Conservation (phyloP, 2,113 vertebrate species). For the Plotosus lineatus region DNA sequence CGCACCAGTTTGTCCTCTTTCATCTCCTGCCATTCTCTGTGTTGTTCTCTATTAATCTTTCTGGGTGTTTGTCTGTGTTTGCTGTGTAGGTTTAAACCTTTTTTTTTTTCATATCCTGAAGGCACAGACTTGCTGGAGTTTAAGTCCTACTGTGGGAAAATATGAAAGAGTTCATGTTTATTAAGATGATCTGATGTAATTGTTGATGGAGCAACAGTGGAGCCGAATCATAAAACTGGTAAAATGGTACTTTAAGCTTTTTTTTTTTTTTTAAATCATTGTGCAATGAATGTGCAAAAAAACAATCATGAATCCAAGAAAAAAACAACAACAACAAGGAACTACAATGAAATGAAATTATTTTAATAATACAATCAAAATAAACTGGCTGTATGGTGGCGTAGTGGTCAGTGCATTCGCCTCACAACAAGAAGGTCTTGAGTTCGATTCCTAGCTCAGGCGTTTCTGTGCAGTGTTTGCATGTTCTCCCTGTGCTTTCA, state of each 20-base stretch:
- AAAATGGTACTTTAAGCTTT: constrained; percentile 52
- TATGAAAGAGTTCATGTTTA: neutral
- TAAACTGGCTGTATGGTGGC: no score
- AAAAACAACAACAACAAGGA: constrained; percentile 3
- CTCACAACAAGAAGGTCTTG: no score
- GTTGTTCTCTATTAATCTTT: constrained; percentile 46
- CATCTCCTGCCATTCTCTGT: constrained; percentile 53
- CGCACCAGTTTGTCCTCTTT: constrained; percentile 51
- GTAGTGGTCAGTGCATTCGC: no score
- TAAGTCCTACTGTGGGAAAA: neutral
- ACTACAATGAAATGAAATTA: no score
- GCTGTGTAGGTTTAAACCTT: constrained; percentile 41
- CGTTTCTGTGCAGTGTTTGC: no score
- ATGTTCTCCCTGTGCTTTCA: no score
- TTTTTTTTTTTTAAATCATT: constrained; percentile 50
- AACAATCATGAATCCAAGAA: neutral
- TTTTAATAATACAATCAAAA: no score
- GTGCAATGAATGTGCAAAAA: constrained; percentile 35
- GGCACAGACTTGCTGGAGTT: constrained; percentile 18
- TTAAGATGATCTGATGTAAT: neutral
- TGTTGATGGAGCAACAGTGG: neutral
- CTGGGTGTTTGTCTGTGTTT: constrained; percentile 37
- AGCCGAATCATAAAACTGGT: constrained; percentile 68
- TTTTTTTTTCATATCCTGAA: constrained; percentile 34
- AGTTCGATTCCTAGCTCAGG: no score